A percentile compares a stretch with the other conserved stretches of the same genome.
These are phyloP conservation scores for Neoseiulus cucumeris DNA, from an alignment of 1,140 invertebrate genomes.

Conservation along the genomic window DNA sequence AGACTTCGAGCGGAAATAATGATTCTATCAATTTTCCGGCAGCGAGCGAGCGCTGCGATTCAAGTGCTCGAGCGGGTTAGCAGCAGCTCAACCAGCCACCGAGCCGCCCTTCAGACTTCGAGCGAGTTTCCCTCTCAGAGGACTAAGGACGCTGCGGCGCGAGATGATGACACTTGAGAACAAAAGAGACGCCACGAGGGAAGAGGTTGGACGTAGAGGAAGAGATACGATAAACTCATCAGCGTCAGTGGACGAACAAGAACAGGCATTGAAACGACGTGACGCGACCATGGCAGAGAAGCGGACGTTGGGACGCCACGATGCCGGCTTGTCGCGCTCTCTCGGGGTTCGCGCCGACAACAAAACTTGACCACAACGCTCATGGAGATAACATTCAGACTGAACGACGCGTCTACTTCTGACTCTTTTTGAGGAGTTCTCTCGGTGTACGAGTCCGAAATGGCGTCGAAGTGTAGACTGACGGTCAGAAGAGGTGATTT, in stretches of 20 bases:
- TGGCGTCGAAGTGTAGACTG: no score
- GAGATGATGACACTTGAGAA: conserved; percentile 7
- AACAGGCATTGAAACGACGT: background rate
- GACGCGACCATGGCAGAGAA: background rate
- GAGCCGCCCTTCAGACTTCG: background rate
- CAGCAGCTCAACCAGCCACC: background rate
- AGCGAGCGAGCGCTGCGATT: background rate
- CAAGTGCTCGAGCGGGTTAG: background rate
- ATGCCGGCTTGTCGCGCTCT: background rate
- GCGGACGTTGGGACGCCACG: background rate
- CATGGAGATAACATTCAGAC: background rate
- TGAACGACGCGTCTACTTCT: background rate
- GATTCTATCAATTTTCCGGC: background rate
- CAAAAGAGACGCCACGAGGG: background rate
- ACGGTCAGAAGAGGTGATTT: no score
- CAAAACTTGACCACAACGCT: background rate
- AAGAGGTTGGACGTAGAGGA: no score
- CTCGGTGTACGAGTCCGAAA: no score
- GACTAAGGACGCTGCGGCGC: background rate
- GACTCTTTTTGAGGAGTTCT: no score
- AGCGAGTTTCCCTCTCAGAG: background rate
- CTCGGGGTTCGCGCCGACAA: background rate
- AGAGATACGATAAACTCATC: conserved; percentile 4
- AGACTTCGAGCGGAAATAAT: background rate
- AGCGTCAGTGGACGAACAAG: background rate